These are phyloP conservation scores for Macheiramphus alcinus DNA, from an alignment of 2,113 vertebrate genomes.

Conservation along the genomic window DNA sequence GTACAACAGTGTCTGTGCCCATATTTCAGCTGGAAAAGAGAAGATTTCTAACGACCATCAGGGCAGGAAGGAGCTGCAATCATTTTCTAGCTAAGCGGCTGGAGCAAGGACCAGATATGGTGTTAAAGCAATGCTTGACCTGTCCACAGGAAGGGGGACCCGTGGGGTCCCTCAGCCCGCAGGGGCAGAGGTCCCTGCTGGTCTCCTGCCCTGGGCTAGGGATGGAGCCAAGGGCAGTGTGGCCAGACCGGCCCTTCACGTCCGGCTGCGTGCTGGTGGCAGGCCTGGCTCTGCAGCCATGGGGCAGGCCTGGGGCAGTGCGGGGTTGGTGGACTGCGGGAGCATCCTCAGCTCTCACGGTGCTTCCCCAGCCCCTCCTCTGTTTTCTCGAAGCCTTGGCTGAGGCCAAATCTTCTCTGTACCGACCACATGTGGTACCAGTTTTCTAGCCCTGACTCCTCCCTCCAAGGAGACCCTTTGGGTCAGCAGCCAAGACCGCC, in stretches of 20 bases:
- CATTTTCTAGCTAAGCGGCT: neutral
- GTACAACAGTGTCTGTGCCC: neutral
- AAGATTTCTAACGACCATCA: neutral
- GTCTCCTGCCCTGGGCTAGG: neutral
- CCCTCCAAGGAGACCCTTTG: neutral
- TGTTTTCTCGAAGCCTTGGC: neutral
- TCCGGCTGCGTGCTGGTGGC: neutral
- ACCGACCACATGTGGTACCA: neutral
- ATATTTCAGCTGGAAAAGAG: neutral
- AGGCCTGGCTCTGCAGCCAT: neutral
- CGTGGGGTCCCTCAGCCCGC: accelerated
- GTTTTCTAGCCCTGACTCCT: neutral
- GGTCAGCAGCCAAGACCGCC: neutral
- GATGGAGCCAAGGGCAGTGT: neutral
- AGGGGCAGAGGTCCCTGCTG: neutral
- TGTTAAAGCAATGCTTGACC: neutral
- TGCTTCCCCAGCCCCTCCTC: accelerated
- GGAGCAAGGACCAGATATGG: neutral
- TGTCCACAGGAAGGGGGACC: neutral
- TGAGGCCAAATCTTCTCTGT: neutral
- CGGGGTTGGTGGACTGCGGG: accelerated
- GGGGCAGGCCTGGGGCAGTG: neutral
- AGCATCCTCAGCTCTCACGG: neutral
- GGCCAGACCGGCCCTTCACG: accelerated
- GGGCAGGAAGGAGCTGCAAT: neutral